Evolutionary conservation across 2,888 invertebrate genomes (phyloP).

Genomic region (Temnothorax rugatulus): DNA sequence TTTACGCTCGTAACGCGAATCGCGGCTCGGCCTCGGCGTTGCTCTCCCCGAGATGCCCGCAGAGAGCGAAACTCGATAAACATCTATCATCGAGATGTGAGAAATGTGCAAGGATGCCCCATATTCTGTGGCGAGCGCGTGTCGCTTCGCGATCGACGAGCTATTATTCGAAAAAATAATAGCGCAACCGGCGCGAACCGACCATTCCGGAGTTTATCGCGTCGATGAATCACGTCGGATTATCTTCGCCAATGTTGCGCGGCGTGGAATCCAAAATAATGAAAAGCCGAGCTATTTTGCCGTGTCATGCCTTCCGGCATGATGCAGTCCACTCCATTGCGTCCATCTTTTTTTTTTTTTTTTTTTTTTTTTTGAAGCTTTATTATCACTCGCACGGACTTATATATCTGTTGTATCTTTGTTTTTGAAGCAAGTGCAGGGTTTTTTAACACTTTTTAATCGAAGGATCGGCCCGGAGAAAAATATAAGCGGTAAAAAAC

Average conservation of each 20-base stretch:
- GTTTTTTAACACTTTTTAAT: background rate
- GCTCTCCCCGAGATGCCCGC: background rate
- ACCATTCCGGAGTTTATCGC: background rate
- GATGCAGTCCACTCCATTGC: background rate
- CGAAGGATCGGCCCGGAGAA: background rate
- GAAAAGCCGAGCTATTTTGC: background rate
- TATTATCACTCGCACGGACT: background rate
- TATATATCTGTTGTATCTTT: background rate
- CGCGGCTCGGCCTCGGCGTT: background rate
- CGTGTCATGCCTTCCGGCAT: background rate
- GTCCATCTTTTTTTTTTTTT: background rate
- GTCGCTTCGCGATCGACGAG: no score
- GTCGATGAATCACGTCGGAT: slow-evolving; percentile 24
- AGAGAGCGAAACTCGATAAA: background rate
- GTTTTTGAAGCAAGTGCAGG: no score
- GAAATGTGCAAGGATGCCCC: background rate
- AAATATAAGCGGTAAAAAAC: no score
- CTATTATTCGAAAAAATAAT: slow-evolving; percentile 1
- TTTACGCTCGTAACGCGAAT: background rate
- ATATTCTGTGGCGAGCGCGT: no score
- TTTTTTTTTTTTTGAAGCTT: background rate
- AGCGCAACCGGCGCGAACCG: background rate
- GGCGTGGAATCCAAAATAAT: background rate
- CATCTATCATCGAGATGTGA: background rate
- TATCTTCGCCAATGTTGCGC: background rate